These are phyloP conservation scores for Parus major DNA, from an alignment of 2,113 vertebrate species.

Conservation along the genomic window DNA sequence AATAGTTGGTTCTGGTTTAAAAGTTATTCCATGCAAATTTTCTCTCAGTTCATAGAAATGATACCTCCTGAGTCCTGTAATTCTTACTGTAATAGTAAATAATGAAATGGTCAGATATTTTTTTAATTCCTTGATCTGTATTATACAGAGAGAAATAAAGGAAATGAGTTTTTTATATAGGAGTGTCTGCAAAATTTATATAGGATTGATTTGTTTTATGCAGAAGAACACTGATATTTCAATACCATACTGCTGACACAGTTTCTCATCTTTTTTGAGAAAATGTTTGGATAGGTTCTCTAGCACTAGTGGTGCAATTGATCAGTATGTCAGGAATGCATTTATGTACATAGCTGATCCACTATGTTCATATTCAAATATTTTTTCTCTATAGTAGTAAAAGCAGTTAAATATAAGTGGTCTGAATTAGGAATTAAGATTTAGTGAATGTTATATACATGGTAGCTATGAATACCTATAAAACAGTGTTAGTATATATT, in stretches of 20 bases:
- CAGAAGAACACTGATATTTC: background rate
- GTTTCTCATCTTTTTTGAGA: background rate
- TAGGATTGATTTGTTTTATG: background rate
- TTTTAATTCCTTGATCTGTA: background rate
- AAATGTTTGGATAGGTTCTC: background rate
- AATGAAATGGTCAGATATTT: background rate
- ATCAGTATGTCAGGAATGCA: background rate
- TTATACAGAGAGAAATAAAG: background rate
- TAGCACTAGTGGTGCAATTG: background rate
- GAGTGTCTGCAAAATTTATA: background rate
- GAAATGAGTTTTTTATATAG: background rate
- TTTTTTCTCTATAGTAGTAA: background rate
- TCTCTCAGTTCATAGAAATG: background rate
- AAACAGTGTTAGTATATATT: background rate
- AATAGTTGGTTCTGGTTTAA: background rate
- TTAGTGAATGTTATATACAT: background rate
- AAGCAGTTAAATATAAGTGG: background rate
- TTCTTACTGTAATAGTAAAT: background rate
- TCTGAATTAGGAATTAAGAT: background rate
- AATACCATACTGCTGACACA: background rate
- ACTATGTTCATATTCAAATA: background rate
- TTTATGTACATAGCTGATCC: background rate
- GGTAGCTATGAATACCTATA: background rate
- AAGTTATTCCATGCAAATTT: background rate
- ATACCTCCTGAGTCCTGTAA: background rate